Percentiles rank a stretch among this genome's conserved stretches.
Conservation (phyloP, 2,888 invertebrate genomes). For the Meloe dianella region DNA sequence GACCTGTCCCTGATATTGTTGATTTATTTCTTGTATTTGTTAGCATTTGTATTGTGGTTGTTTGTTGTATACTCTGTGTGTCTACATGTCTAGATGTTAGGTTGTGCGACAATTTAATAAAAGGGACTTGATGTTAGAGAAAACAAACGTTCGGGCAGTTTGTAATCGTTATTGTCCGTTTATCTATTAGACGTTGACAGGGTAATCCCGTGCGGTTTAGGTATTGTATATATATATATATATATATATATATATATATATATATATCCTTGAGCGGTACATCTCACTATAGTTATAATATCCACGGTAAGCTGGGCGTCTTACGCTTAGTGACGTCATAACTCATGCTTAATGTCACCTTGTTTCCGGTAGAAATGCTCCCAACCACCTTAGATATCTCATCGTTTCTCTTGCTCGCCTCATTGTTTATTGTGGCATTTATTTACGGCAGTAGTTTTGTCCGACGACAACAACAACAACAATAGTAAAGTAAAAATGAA, state of each 20-base stretch:
- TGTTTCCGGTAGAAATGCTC: slow-evolving; percentile 51
- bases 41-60: background rate
- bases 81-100: background rate
- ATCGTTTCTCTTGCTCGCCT: slow-evolving; percentile 26
- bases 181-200: slow-evolving; percentile 49
- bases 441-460: slow-evolving; percentile 19
- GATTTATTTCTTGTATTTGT: slow-evolving; percentile 29
- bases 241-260: too few species aligned
- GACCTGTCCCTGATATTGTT: slow-evolving; percentile 32
- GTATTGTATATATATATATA: too few species aligned
- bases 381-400: slow-evolving; percentile 40
- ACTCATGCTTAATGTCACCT: slow-evolving; percentile 55
- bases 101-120: slow-evolving; percentile 2
- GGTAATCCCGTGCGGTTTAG: slow-evolving; percentile 45
- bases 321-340: slow-evolving; percentile 54
- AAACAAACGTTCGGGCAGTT: slow-evolving; percentile 26
- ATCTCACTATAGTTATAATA: slow-evolving; percentile 53
- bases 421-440: slow-evolving; percentile 37
- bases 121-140: background rate
- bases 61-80: background rate
- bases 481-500: background rate
- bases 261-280: slow-evolving; percentile 46
- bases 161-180: slow-evolving; percentile 50
- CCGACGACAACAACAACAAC: background rate
- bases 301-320: slow-evolving; percentile 50